Percentiles rank a stretch among this genome's conserved stretches.
Conservation (phyloP, 2,113 vertebrate species). For the Pitta sordida region DNA sequence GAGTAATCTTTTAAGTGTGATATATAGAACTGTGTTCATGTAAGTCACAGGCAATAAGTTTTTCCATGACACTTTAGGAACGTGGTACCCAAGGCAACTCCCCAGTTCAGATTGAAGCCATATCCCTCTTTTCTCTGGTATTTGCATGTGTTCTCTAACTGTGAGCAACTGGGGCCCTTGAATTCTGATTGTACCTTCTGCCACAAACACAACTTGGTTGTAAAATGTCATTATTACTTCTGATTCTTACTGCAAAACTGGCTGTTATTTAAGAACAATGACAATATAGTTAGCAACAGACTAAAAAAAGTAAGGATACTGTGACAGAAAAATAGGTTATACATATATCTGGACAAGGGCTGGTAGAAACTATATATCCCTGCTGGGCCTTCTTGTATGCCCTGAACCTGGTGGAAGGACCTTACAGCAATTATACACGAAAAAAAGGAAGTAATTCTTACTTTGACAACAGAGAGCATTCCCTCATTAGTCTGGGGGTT, state of each 20-base stretch:
- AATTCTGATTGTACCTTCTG: background rate
- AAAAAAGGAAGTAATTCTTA: conserved; percentile 50
- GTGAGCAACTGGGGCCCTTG: background rate
- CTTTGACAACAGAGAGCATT: conserved; percentile 95
- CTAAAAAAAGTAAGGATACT: background rate
- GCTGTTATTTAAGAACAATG: background rate
- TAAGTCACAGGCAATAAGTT: background rate
- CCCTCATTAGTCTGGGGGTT: conserved; percentile 95
- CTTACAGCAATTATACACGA: background rate
- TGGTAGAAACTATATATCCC: background rate
- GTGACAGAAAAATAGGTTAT: background rate
- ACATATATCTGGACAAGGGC: background rate
- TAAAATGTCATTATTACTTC: background rate
- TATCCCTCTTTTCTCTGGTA: background rate
- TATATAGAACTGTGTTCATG: background rate
- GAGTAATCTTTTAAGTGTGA: background rate
- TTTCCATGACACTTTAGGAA: background rate
- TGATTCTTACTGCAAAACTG: background rate
- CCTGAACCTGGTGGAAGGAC: background rate
- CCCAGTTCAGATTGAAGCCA: background rate
- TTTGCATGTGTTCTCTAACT: background rate
- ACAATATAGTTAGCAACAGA: background rate
- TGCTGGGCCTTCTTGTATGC: background rate
- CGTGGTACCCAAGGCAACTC: background rate
- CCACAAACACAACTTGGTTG: background rate